Evolutionary conservation across 2,113 vertebrate genomes (phyloP), one percentile per base, ranked within the genome.

Genomic region (Lipotes vexillifer): DNA sequence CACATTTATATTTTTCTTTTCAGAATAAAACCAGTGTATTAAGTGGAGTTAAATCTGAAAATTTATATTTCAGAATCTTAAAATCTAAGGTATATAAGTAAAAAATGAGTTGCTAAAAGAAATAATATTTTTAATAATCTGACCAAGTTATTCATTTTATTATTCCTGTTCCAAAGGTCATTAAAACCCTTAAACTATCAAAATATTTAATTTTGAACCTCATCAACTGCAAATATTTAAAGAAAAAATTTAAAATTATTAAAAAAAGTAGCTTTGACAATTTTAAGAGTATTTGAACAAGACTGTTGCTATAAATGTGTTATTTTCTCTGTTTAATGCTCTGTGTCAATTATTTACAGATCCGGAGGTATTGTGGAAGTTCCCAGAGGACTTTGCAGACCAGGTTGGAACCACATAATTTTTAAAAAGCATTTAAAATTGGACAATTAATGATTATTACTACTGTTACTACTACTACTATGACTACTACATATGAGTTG

Each of bases 271-370:
- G 18, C 38, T 69, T n/a, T 86, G 41, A 57, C 21, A 33, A 10
- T 84, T n/a, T 90, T 38, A 94, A 63, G 55, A 80, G n/a, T 49
- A 10, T 55, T 72, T 95, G 91, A 74, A 38, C 15, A 82, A 68
- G 18, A 72, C 15, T 72, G 33, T 96, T 98, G 96, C 97, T 98
- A 97, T 98, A 98, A 97, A 98, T 98, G 85, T 95, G 65, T 97
- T 97, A 63, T 94, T 98, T 98, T 99, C 98, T 98, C 98, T 99
- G 98, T 99, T 99, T 99, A 99, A 99, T 99, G 99, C 99, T 99
- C 98, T 99, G 98, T 99, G 99, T 99, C 99, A 99, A 99, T 99
- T 99, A 99, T 99, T 99, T 99, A 99, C 99, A 99, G 99, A 99
- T 99, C 99, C 99, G 97, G 99, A 99, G 99, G 99, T 99, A 98